Percentiles rank a stretch among this genome's conserved stretches.
Evolutionary conservation across 2,113 vertebrate genomes (phyloP).

Genomic region (Pluvianellus socialis): DNA sequence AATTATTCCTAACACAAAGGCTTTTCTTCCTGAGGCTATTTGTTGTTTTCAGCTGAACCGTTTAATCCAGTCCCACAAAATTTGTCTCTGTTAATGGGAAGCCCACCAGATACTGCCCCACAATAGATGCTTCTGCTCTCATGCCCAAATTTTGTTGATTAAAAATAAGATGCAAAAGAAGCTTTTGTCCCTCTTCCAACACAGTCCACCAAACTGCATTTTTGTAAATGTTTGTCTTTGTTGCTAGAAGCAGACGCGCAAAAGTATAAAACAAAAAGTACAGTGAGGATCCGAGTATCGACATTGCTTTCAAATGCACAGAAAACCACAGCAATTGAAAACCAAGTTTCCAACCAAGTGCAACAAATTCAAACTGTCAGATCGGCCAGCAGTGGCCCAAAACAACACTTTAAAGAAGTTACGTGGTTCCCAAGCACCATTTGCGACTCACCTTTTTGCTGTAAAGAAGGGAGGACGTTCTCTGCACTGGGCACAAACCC

Average conservation of each 20-base stretch:
- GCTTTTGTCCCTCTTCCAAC: not conserved
- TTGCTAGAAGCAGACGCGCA: not conserved
- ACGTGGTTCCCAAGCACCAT: accelerated
- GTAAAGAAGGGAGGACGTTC: too few species aligned
- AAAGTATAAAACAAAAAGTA: not conserved
- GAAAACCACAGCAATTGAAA: not conserved
- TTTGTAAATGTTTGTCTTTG: not conserved
- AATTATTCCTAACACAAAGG: not conserved
- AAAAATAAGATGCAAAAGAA: not conserved
- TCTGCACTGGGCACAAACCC: not conserved
- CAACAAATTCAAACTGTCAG: not conserved
- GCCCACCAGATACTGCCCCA: not conserved
- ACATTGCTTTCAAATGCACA: not conserved
- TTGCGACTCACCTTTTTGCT: not conserved
- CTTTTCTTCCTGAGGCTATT: not conserved
- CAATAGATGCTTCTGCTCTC: not conserved
- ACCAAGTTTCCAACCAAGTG: not conserved
- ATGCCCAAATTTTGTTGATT: not conserved
- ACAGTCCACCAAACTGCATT: not conserved
- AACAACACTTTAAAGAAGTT: not conserved
- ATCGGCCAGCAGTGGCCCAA: not conserved
- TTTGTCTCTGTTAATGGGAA: not conserved
- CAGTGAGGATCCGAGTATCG: not conserved
- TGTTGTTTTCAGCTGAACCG: not conserved
- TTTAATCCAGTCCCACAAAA: not conserved